Conservation (phyloP, 2,113 vertebrate genomes). For the Callaeas wilsoni region DNA sequence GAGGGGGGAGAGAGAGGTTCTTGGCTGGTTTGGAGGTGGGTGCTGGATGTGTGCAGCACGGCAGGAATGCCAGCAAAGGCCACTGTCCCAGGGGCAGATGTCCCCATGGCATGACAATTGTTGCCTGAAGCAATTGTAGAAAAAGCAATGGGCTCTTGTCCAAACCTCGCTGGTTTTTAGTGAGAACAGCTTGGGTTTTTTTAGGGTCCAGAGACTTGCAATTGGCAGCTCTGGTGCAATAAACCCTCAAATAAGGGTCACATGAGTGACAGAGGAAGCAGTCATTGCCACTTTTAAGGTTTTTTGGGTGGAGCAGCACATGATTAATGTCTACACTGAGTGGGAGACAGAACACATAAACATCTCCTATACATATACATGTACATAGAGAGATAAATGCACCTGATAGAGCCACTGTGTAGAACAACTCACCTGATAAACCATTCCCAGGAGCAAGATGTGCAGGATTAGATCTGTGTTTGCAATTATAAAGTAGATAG, state of each 20-base stretch:
- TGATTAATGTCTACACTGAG: neutral
- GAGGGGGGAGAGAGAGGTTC: neutral
- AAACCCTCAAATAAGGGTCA: neutral
- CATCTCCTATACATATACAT: neutral
- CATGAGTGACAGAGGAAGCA: neutral
- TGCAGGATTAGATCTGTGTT: neutral
- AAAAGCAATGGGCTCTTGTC: neutral
- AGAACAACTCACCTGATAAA: neutral
- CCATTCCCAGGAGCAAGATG: neutral
- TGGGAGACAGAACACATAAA: neutral
- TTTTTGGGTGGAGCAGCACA: neutral
- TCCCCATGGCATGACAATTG: neutral
- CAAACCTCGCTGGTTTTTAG: neutral
- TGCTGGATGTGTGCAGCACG: accelerated
- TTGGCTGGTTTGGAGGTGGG: neutral
- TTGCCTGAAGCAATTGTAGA: neutral
- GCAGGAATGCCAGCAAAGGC: neutral
- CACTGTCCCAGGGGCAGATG: neutral
- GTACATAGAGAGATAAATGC: neutral
- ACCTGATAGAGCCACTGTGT: neutral
- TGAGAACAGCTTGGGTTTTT: neutral
- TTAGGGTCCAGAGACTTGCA: neutral
- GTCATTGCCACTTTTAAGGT: neutral
- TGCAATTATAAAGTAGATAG: neutral
- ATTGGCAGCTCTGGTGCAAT: neutral